Evolutionary conservation across 2,113 vertebrate genomes (phyloP), one percentile per base, ranked within the genome.

Genomic region (Ariopsis seemanni): DNA sequence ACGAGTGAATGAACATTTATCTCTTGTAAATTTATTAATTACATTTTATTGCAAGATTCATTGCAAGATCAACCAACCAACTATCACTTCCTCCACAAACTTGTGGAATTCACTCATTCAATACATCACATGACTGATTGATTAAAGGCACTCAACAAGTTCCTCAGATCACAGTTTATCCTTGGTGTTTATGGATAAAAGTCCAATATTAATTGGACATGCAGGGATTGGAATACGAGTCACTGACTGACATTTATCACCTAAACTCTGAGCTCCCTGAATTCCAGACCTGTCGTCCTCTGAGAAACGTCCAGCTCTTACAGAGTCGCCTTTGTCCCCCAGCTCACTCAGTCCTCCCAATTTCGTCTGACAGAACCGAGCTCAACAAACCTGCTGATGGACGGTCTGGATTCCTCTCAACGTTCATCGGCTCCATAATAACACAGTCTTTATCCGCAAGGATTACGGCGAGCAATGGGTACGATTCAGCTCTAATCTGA

Each of bases 321-420:
- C 82, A 65, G 92, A 90, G 92, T 83, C 84, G 42, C 85, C 94
- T 93, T 95, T 95, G 94, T 94, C 90, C 91, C 7, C 53, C 15
- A 11, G 87, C 7, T 72, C 85, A 91, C 83, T 90, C 92, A 91
- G 86, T 90, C 92, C 91, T 88, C 91, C 91, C 63, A 89, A 89
- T 58, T 91, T 93, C 82, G 88, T 91, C 89, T 89, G 90, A 67
- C 65, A 75, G 34, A 75, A 55, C 90, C 85, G 91, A 91, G 89
- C 89, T 83, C 87, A 79, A 87, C 86, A 53, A 88, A 90, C 84
- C 83, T 81, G 88, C 82, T 90, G 91, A 93, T 87, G 90, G 89
- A 90, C 87, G 89, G 85, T 80, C 89, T 85, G 86, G 85, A 86
- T 84, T 89, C 85, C 90, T 65, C 50, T 67, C 84, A 88, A 75